Percentiles rank a stretch among this genome's conserved stretches.
Evolutionary conservation across 92 coral and sea anemone genomes (phyloP).

Genomic region (Montipora capitata): DNA sequence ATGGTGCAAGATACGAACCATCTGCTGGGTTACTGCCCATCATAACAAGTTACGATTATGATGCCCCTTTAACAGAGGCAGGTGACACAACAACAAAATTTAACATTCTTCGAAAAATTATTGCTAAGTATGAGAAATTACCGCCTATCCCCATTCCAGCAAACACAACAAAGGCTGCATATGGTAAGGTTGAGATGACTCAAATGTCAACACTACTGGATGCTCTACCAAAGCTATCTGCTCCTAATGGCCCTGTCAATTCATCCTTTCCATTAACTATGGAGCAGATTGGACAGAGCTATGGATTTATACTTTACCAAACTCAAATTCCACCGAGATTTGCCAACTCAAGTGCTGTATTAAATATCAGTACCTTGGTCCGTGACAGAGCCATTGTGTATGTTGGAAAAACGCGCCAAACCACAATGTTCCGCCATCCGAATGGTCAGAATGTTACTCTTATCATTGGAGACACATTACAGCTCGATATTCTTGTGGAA

Average conservation of each 20-base stretch:
- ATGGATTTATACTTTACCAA: constrained; percentile 91
- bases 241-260: constrained; percentile 83
- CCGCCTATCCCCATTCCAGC: constrained; percentile 91
- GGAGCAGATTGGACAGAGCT: constrained; percentile 95
- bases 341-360: constrained; percentile 54
- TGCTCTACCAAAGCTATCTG: constrained; percentile 68
- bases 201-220: constrained; percentile 69
- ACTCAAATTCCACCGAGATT: constrained; percentile 78
- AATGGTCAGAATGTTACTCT: constrained; percentile 66
- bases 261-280: constrained; percentile 83
- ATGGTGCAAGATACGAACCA: constrained; percentile 50
- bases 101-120: constrained; percentile 75
- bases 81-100: constrained; percentile 91
- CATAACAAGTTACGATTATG: constrained; percentile 94
- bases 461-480: constrained; percentile 61
- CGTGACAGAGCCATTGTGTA: constrained; percentile 92
- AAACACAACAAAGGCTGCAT: constrained; percentile 89
- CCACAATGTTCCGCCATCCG: constrained; percentile 74
- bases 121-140: constrained; percentile 76
- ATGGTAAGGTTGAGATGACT: constrained; percentile 86
- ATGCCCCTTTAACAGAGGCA: constrained; percentile 95
- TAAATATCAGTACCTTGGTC: constrained; percentile 80
- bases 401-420: constrained; percentile 82
- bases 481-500: constrained; percentile 93
- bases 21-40: constrained; percentile 49